Base-by-base conservation (phyloP, 2,113 vertebrate genomes). In the Narcine bancroftii region DNA sequence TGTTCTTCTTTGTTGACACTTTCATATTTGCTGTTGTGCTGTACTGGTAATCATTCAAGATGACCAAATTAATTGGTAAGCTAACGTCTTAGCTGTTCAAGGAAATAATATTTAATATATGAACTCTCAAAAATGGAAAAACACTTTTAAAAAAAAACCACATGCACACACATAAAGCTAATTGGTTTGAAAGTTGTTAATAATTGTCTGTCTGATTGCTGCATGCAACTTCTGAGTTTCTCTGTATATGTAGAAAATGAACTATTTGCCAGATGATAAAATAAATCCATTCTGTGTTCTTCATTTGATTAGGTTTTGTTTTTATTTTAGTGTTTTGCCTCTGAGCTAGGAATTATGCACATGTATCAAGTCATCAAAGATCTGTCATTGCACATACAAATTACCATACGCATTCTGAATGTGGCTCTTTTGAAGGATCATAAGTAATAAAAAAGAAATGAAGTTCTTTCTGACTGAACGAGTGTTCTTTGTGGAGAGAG, bases 171-270 rank as follows among this genome's bases (percentile, higher is more conserved):
- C 17, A 39, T 63, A 65, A 36, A 91, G 42, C 13, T 15, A 91
- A 45, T 47, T 91, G 89, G 69, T 91, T 71, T 45, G 45, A 71
- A 91, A 91, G 24, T 91, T 91, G 65, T 91, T 89, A 42, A 89
- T 91, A 69, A 42, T 69, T 91, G 89, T 91, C 63, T 66, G 24
- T 91, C 69, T 91, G 89, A 91, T 91, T 91, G 89, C 65, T 91
- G 89, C 89, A 91, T 91, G 89, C 89, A 47, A 47, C 66, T 91
- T 91, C 65, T 15, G 89, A 69, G 89, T 91, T 91, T 91, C 85
- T 89, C 63, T 69, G 89, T 91, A 65, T 65, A 42, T 91, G 89
- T 91, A 69, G 89, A 91, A 71, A 91, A 24, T 91, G 65, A 91
- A 91, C 39, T 69, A 71, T 39, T 69, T 91, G 60, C 87, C 87